A percentile compares a stretch with the other conserved stretches of the same genome.
Evolutionary conservation across 2,797 vertebrate species (phyloP).

Genomic region (Adelosebastes latens): DNA sequence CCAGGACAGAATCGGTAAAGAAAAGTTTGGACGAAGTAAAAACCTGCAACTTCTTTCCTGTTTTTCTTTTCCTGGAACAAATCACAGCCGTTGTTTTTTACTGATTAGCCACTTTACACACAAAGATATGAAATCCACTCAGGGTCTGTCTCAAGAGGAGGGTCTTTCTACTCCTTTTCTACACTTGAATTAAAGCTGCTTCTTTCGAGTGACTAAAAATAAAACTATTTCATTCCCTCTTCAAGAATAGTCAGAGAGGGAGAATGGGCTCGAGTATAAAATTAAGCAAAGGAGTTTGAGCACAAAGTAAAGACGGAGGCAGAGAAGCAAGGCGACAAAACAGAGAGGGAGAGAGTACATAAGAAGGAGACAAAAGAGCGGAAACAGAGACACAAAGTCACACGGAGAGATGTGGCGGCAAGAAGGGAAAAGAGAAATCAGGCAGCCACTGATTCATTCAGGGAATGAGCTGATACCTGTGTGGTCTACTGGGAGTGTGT

Average conservation of each 20-base stretch:
- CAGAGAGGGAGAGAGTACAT: background rate
- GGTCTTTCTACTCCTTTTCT: background rate
- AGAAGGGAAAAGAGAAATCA: slow-evolving; percentile 16
- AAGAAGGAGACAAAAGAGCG: background rate
- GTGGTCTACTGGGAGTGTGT: slow-evolving; percentile 20
- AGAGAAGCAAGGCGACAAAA: background rate
- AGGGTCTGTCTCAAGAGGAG: background rate
- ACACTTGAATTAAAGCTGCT: background rate
- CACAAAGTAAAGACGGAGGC: background rate
- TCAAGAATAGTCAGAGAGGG: slow-evolving; percentile 1
- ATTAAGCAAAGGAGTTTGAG: background rate
- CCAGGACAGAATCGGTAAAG: background rate
- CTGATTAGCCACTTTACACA: slow-evolving; percentile 11
- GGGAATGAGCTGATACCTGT: slow-evolving; percentile 40
- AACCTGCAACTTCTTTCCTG: background rate
- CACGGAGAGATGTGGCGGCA: slow-evolving; percentile 5
- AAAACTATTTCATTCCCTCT: background rate
- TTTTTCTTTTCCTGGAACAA: background rate
- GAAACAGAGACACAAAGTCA: slow-evolving; percentile 6
- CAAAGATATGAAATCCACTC: background rate
- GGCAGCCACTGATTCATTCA: slow-evolving; percentile 52
- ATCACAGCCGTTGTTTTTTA: background rate
- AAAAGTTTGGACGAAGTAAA: background rate
- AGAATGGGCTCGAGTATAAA: background rate
- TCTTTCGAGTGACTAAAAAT: background rate